Evolutionary conservation across 2,113 vertebrate genomes (phyloP).

Genomic region (Gila orcuttii): DNA sequence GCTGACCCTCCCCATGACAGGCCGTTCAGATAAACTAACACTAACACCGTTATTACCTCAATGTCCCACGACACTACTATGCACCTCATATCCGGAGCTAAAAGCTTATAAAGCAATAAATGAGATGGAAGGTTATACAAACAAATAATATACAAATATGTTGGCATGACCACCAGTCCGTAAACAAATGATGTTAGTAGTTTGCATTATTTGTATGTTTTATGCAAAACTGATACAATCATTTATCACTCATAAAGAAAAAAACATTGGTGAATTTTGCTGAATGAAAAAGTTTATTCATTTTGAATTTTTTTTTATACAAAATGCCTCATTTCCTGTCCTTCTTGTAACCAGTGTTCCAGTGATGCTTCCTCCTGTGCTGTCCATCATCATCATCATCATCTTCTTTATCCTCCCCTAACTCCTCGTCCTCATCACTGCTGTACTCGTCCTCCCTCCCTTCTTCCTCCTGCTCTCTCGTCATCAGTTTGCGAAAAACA

Average conservation of each 20-base stretch:
- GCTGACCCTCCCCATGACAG: constrained; percentile 4
- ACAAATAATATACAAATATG: constrained; percentile 13
- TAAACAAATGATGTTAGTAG: background rate
- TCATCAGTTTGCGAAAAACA: constrained; percentile 85
- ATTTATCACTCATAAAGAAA: background rate
- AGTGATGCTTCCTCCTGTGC: background rate
- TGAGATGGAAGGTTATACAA: background rate
- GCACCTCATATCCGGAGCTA: constrained; percentile 45
- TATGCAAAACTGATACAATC: background rate
- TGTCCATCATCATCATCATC: constrained; percentile 52
- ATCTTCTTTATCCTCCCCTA: constrained; percentile 25
- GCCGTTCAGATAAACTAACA: constrained; percentile 34
- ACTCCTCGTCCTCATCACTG: constrained; percentile 34
- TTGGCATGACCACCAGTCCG: background rate
- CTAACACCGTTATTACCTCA: constrained; percentile 27
- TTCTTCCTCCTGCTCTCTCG: constrained; percentile 77
- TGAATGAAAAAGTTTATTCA: background rate
- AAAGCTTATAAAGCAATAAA: constrained; percentile 34
- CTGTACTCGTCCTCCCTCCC: constrained; percentile 42
- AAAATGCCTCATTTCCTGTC: constrained; percentile 53
- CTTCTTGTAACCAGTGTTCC: constrained; percentile 63
- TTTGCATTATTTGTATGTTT: background rate
- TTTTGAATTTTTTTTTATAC: background rate
- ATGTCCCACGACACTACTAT: background rate
- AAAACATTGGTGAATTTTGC: background rate